Base-by-base conservation (phyloP, 2,113 vertebrate species). In the Cyprinodon variegatus region DNA sequence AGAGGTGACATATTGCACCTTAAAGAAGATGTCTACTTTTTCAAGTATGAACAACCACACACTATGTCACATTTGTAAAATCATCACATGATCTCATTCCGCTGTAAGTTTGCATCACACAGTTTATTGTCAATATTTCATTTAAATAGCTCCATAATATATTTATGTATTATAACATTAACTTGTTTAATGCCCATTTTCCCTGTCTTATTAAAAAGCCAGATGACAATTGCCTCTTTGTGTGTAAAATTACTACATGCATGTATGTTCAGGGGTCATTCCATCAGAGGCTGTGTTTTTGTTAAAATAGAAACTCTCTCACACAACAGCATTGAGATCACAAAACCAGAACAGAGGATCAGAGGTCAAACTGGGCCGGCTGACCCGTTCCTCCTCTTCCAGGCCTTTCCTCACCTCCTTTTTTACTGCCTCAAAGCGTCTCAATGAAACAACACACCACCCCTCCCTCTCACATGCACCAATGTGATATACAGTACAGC, bases 331-430 rank as follows among this genome's bases (percentile, higher is more conserved):
- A 74, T 74, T 81, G 68, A 38, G 45, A 80, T 39, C 37, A 64
- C 82, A 86, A 67, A 82, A 83, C 90, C 80, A 91, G 90, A 92
- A 93, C 92, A 90, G 75, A 90, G 81, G 90, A 88, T 91, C 91
- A 90, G 70, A 77, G 92, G 92, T 94, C 91, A 91, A 86, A 89
- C 77, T 41, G 71, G 88, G 87, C 91, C 89, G 86, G 66, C 69
- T 83, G 88, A 93, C 91, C 82, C 73, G 74, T 65, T 64, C 83
- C 87, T 91, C 90, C 89, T 83, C 82, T 87, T 85, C 82, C 89
- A 86, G 86, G 76, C 85, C 88, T 83, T 85, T 73, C 79, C 77
- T 87, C 80, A 76, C 77, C 85, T 87, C 83, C 79, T 87, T 77
- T 29, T 91, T 88, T 86, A 82, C 88, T 87, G 88, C 72, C 65